Evolutionary conservation across 2,888 invertebrate genomes (phyloP).

Genomic region (Melolontha melolontha): DNA sequence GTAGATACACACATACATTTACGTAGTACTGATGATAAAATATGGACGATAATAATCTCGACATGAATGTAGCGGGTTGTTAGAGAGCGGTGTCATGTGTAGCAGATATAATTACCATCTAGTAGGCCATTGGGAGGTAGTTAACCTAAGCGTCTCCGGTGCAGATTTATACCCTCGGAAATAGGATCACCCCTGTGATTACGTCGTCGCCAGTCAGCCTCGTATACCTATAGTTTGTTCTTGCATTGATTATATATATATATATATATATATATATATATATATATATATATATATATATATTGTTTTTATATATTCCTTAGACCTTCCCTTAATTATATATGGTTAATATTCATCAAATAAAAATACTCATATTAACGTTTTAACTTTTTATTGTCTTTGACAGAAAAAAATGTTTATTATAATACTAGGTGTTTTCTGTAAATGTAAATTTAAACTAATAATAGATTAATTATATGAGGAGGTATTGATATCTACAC

Average conservation of each 20-base stretch:
- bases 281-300: no score
- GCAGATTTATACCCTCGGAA: slow-evolving; percentile 63
- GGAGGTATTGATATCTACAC: no score
- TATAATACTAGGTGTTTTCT: no score
- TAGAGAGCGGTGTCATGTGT: slow-evolving; percentile 61
- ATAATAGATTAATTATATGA: no score
- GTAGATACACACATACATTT: neutral
- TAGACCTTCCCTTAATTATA: no score
- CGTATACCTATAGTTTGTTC: slow-evolving; percentile 10
- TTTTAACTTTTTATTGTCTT: no score
- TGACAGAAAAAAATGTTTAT: no score
- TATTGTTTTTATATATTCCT: no score
- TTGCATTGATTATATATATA: neutral
- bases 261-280: neutral
- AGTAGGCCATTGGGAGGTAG: slow-evolving; percentile 66
- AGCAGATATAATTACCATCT: slow-evolving; percentile 65
- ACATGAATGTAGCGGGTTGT: slow-evolving; percentile 48
- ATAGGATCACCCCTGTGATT: slow-evolving; percentile 58
- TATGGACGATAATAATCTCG: slow-evolving; percentile 39
- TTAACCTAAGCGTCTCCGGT: slow-evolving; percentile 63
- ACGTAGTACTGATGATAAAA: slow-evolving; percentile 37
- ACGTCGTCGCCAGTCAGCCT: slow-evolving; percentile 25
- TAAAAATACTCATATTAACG: no score
- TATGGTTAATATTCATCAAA: no score
- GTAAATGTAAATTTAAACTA: no score